Percentiles rank a stretch among this genome's conserved stretches.
Conservation (phyloP, 1,140 invertebrate species). For the Pararge aegeria region DNA sequence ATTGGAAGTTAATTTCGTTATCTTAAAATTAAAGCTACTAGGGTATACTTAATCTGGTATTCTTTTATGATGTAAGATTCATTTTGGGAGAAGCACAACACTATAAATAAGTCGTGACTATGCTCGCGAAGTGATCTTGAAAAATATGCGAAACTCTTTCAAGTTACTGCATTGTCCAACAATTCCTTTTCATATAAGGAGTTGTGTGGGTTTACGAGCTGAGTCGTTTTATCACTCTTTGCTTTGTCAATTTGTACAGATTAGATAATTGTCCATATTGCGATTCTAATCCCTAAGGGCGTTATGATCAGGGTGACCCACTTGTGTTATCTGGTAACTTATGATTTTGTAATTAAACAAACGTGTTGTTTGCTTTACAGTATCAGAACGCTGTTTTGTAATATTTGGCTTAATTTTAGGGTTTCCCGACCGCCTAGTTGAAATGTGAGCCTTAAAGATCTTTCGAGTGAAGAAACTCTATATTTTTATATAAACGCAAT, state of each 20-base stretch:
- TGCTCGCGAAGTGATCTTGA: background rate
- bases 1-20: no score
- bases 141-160: background rate
- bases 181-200: background rate
- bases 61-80: background rate
- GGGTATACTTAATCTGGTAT: no score
- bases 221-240: background rate
- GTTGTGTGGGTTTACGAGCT: background rate
- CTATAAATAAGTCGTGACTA: background rate
- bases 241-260: background rate
- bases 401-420: no score
- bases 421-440: no score
- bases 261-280: background rate
- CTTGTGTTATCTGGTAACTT: conserved; percentile 10
- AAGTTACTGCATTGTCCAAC: background rate
- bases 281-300: conserved; percentile 4
- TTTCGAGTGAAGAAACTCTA: no score
- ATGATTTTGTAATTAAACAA: background rate
- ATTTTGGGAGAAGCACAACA: background rate
- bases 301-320: conserved; percentile 5
- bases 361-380: background rate
- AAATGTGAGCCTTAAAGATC: no score
- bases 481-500: no score
- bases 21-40: no score
- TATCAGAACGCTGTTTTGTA: background rate